Evolutionary conservation across 2,797 vertebrate species (phyloP), one percentile per base, ranked within the genome.

Genomic region (Cuculus canorus): DNA sequence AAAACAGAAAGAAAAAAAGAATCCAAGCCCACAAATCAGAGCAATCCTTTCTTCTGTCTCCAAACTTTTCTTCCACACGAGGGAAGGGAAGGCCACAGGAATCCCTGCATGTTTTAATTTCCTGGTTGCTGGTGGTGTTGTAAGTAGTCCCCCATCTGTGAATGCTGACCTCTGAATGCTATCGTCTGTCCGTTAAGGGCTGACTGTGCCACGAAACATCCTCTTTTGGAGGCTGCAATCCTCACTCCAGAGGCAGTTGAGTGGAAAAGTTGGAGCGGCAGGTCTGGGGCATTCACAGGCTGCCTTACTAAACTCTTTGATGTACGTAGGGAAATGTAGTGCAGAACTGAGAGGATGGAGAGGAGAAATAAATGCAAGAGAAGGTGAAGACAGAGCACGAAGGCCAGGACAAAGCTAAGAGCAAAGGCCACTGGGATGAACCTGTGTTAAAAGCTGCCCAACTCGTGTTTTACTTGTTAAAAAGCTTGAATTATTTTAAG

Each of bases 21-120:
- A 82, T 9, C 4, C 35, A 63, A 61, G 33, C 15, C 15, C 13
- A 0, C 56, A 57, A 66, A 89, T 41, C 64, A 85, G 39, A 87
- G 64, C 43, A 73, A 22, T 77, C 17, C 45, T 91, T 96, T 93
- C 28, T 94, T 94, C 59, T 82, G 27, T 50, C 56, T 82, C 76
- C 45, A 60, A 13, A 37, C 52, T 53, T 72, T 57, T 65, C 18
- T 70, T 85, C 43, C 73, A 76, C 25, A 37, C 45, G 64, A 79
- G 50, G 61, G 61, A 83, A 66, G 28, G 50, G 56, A 63, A 84
- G 54, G 78, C 84, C 71, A 33, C 77, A 86, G 57, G 57, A 83
- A 93, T 69, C 54, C 76, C 35, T 43, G 41, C 50, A 17, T 50
- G 54, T 48, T 28, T 81, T 70, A 17, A 13, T 77, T 71, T 93